Evolutionary conservation across 2,888 invertebrate genomes (phyloP), one percentile per base, ranked within the genome.

Genomic region (Actias luna): DNA sequence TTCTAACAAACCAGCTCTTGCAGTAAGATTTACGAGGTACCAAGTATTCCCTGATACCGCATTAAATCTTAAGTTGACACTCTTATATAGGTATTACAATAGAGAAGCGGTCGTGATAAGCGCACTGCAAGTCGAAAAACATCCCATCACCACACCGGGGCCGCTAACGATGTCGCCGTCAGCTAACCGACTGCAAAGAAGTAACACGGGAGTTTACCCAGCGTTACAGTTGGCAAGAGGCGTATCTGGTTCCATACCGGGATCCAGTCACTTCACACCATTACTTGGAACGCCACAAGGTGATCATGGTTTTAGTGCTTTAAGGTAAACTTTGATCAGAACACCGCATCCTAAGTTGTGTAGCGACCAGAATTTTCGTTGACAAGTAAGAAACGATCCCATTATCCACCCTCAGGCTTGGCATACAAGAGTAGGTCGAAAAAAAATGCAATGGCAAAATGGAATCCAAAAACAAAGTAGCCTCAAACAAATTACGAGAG

Each of bases 51-150:
- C 5, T n/a, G n/a, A n/a, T n/a, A n/a, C n/a, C n/a, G n/a, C n/a
- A n/a, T n/a, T n/a, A n/a, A n/a, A n/a, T n/a, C n/a, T n/a, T n/a
- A n/a, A n/a, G n/a, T n/a, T n/a, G 25, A 60, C 29, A 36, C 22
- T 57, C 57, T 27, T 12, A 3, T 22, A 46, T 29, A 98, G 98
- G 92, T 98, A 98, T 90, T 97, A 98, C 93, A 97, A 97, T 86
- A 95, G 98, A 71, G 97, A 98, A 88, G 97, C 98, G 65, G 96
- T 98, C 72, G 98, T 98, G 65, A 97, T 98, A 89, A 98, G 98
- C 85, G 98, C 98, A 62, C 94, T 98, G 66, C 97, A 98, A 93
- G 97, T 98, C 73, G 98, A 98, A 87, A 98, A 98, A 87, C 96
- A 97, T 92, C 97, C 97, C 61, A 95, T 97, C 68, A 96, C 96